Conservation (phyloP, 2,797 vertebrate species). For the Syngnathus acus region DNA sequence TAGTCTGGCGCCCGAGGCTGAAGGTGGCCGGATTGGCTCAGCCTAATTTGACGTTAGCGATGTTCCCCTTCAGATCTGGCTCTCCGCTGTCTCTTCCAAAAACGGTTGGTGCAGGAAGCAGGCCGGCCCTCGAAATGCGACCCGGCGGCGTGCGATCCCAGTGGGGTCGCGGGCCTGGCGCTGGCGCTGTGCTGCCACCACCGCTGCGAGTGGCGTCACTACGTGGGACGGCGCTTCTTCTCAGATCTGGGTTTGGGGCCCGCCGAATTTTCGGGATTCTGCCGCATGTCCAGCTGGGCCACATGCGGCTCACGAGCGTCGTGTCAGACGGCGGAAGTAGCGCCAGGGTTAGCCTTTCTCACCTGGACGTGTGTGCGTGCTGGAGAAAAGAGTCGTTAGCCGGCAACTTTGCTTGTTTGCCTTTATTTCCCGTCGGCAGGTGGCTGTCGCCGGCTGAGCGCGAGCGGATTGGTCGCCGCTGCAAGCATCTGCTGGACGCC, state of each 20-base stretch:
- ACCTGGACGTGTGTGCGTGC: neutral
- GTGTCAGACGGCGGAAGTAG: conserved; percentile 20
- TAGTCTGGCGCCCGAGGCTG: no score
- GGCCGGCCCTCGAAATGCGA: conserved; percentile 44
- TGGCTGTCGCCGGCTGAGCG: conserved; percentile 72
- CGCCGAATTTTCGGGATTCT: conserved; percentile 81
- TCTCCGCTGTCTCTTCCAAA: conserved; percentile 83
- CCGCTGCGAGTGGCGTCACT: conserved; percentile 91
- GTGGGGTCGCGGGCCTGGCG: conserved; percentile 74
- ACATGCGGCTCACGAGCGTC: conserved; percentile 76
- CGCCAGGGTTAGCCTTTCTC: conserved; percentile 51
- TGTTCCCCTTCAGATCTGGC: conserved; percentile 77
- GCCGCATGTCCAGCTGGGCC: conserved; percentile 96
- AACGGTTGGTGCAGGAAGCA: conserved; percentile 60
- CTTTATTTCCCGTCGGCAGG: conserved; percentile 46
- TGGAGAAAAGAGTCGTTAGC: neutral
- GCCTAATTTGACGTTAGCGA: neutral
- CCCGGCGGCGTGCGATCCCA: neutral
- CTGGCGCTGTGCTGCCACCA: conserved; percentile 96
- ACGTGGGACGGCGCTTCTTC: conserved; percentile 88
- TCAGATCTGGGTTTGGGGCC: conserved; percentile 75
- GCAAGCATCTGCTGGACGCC: conserved; percentile 83
- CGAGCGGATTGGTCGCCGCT: conserved; percentile 76
- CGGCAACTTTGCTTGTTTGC: neutral
- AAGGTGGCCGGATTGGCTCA: no score